A percentile compares a stretch with the other conserved stretches of the same genome.
phyloP scores from a whole-genome alignment of 53 echinoderm and acorn worm species.

The Patiria pectinifera region DNA sequence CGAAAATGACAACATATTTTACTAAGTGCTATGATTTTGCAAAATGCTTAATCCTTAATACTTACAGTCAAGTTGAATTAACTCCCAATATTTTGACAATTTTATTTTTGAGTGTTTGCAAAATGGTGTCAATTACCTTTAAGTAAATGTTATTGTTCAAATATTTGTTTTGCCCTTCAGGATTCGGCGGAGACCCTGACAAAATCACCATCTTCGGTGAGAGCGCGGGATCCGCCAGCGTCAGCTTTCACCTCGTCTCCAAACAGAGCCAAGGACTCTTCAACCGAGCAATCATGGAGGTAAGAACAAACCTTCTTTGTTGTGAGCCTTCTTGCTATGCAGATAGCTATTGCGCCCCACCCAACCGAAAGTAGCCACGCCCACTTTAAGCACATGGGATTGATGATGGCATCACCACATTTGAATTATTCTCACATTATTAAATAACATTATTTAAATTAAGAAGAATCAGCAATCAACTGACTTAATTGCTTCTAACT shows the following conservation, averaged over 20 bases:
- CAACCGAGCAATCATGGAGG: constrained; percentile 78
- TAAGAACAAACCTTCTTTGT: background rate
- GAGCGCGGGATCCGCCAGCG: constrained; percentile 81
- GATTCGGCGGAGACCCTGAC: constrained; percentile 80
- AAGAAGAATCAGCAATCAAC: too few species aligned
- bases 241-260: constrained; percentile 71
- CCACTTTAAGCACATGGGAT: too few species aligned
- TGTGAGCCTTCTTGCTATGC: too few species aligned
- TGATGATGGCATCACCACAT: too few species aligned
- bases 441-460: too few species aligned
- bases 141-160: background rate
- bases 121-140: background rate
- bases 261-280: constrained; percentile 71
- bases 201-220: constrained; percentile 85
- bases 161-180: constrained; percentile 23
- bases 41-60: background rate
- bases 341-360: too few species aligned
- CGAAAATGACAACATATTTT: too few species aligned
- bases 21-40: too few species aligned
- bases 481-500: too few species aligned
- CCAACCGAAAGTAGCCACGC: background rate
- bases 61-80: too few species aligned
- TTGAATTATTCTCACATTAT: too few species aligned
- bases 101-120: background rate
- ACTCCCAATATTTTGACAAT: too few species aligned